These are phyloP conservation scores for Wiebesia pumilae DNA, from an alignment of 1,140 invertebrate species.

Conservation along the genomic window DNA sequence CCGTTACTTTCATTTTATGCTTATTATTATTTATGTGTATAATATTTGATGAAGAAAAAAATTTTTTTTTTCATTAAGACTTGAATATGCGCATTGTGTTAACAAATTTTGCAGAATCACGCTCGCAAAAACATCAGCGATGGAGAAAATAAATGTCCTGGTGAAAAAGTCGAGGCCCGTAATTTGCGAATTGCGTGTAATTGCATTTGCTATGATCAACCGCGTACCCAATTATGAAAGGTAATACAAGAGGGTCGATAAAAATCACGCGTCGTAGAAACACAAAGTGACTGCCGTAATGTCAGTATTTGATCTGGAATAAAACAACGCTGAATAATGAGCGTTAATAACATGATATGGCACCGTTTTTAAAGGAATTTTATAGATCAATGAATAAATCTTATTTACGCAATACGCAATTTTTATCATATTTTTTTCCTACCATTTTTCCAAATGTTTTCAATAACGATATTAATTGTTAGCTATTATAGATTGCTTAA, in stretches of 20 bases:
- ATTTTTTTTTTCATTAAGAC: too few relatives aligned
- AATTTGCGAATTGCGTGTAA: background rate
- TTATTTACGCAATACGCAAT: background rate
- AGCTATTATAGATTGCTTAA: too few relatives aligned
- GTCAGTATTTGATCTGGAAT: background rate
- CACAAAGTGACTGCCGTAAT: background rate
- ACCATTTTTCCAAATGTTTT: too few relatives aligned
- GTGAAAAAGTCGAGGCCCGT: background rate
- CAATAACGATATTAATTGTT: too few relatives aligned
- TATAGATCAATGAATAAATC: background rate
- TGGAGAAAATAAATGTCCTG: background rate
- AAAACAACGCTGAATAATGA: too few relatives aligned
- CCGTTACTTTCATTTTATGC: too few relatives aligned
- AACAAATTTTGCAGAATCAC: too few relatives aligned
- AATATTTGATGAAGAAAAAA: too few relatives aligned
- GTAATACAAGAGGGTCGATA: background rate
- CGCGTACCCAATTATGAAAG: background rate
- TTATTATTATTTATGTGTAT: too few relatives aligned
- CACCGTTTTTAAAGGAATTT: background rate
- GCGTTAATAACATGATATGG: too few relatives aligned
- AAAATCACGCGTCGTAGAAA: conserved; percentile 3
- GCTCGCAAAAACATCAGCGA: background rate
- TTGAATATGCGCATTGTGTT: too few relatives aligned
- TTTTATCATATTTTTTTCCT: background rate
- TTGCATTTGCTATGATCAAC: background rate